Base-by-base conservation (phyloP, 2,797 vertebrate species). In the Delichon dasypus region DNA sequence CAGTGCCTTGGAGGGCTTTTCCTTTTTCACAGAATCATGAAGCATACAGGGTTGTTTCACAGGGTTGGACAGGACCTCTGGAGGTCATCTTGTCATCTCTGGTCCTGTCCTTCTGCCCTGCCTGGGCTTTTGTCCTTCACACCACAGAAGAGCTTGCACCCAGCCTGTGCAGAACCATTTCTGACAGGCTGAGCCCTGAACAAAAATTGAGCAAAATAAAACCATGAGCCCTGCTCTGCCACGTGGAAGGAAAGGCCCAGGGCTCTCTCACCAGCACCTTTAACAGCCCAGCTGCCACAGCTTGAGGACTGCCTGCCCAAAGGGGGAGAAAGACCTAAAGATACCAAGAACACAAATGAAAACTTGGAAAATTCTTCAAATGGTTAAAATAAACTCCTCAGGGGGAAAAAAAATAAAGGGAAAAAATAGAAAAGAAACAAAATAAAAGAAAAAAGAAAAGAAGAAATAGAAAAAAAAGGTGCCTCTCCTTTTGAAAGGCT, bases 401-500 rank as follows among this genome's bases (percentile, higher is more conserved):
- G 7, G 12, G 7, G 2, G 5, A 10, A 25, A 29, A 17, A 8
- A 4, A 11, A 16, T 38, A 7, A 29, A 16, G n/a, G n/a, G 8
- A 25, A 27, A 17, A 8, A 4, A 11, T 13, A 38, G 6, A 29
- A 16, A 9, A 13, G 16, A 7, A 10, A n/a, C n/a, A 38, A 38
- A 38, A 10, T 5, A 11, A 12, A 7, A 5, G 10, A 5, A 16
- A 14, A 10, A 15, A 5, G 8, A 29, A 11, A 8, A 47, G 22
- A 23, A 7, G 3, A 22, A 10, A 25, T 44, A 11, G 38, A 38
- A 38, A 38, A 47, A 45, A 47, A 55, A 61, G 19, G 15, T 50
- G 26, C 29, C 7, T 65, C 23, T 54, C 11, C 16, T 77, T 80
- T 47, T 51, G 54, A 83, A 89, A 96, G 45, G 85, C 60, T 88